phyloP scores from a whole-genome alignment of 2,888 invertebrate species.

The Cremastinae sp. region DNA sequence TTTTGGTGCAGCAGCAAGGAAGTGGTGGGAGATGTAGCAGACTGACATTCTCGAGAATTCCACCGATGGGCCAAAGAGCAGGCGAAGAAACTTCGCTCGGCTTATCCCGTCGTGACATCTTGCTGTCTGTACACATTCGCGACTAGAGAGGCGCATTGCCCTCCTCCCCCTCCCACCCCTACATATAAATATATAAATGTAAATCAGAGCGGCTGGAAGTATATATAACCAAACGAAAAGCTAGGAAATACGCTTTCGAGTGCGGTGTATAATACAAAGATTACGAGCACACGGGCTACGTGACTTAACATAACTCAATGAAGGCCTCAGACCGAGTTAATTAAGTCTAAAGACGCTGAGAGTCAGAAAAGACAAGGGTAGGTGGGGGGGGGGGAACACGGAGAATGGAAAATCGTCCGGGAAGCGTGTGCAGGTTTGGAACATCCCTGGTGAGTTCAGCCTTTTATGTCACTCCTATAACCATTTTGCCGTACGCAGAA shows the following conservation, averaged over 20 bases:
- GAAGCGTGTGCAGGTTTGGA: conserved; percentile 41
- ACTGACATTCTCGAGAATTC: conserved; percentile 48
- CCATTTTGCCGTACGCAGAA: neutral
- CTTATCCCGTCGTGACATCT: conserved; percentile 65
- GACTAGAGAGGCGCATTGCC: conserved; percentile 34
- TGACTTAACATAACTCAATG: conserved; percentile 75
- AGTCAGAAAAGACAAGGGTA: conserved; percentile 20
- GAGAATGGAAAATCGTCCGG: conserved; percentile 17
- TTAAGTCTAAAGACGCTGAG: conserved; percentile 68
- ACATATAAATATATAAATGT: conserved; percentile 13
- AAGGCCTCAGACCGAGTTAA: conserved; percentile 72
- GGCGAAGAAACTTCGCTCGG: conserved; percentile 43
- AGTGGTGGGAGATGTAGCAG: conserved; percentile 42
- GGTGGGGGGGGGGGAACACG: conserved; percentile 12
- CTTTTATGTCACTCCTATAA: conserved; percentile 39
- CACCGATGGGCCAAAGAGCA: conserved; percentile 41
- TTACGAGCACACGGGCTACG: conserved; percentile 68
- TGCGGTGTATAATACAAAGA: conserved; percentile 72
- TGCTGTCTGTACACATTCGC: conserved; percentile 45
- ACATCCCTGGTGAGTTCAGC: conserved; percentile 24
- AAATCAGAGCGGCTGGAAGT: neutral
- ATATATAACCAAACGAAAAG: conserved; percentile 13
- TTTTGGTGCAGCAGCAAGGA: conserved; percentile 49
- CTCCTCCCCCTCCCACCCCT: conserved; percentile 1
- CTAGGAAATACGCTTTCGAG: conserved; percentile 68